Evolutionary conservation across 2,797 vertebrate genomes (phyloP).

Genomic region (Crenuchus spilurus): DNA sequence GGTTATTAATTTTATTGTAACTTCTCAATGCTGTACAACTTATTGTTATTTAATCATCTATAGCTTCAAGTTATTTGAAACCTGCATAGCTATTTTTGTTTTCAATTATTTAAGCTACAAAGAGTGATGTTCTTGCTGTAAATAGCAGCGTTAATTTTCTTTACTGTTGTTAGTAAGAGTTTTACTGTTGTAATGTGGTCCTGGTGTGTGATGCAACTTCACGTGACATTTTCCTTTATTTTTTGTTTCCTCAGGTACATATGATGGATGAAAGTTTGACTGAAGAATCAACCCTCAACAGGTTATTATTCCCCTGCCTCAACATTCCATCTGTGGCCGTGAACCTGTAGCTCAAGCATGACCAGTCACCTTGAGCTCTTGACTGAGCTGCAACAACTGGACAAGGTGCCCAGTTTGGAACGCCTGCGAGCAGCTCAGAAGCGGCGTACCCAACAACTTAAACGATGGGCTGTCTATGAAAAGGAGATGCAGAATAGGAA

Average conservation of each 20-base stretch:
- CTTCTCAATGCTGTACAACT: too few species aligned
- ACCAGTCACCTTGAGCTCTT: constrained; percentile 94
- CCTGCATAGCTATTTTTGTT: too few species aligned
- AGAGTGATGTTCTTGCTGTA: too few species aligned
- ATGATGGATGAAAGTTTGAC: constrained; percentile 64
- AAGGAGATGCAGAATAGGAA: constrained; percentile 95
- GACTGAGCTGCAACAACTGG: constrained; percentile 94
- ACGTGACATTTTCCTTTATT: too few species aligned
- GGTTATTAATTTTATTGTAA: too few species aligned
- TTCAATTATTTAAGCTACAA: too few species aligned
- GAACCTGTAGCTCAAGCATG: constrained; percentile 70
- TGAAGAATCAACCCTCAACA: constrained; percentile 72
- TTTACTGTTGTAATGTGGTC: too few species aligned
- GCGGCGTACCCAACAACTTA: constrained; percentile 93
- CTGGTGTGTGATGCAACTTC: too few species aligned
- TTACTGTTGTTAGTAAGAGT: too few species aligned
- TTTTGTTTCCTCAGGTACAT: constrained; percentile 8
- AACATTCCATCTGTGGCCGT: background rate
- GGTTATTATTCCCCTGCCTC: constrained; percentile 11
- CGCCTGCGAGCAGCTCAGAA: constrained; percentile 94
- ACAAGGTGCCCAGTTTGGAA: constrained; percentile 94
- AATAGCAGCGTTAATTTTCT: too few species aligned
- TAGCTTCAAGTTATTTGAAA: too few species aligned
- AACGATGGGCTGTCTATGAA: constrained; percentile 95
- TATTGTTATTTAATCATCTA: too few species aligned